Conservation (phyloP, 2,113 vertebrate species). For the Acrocephalus kingi region DNA sequence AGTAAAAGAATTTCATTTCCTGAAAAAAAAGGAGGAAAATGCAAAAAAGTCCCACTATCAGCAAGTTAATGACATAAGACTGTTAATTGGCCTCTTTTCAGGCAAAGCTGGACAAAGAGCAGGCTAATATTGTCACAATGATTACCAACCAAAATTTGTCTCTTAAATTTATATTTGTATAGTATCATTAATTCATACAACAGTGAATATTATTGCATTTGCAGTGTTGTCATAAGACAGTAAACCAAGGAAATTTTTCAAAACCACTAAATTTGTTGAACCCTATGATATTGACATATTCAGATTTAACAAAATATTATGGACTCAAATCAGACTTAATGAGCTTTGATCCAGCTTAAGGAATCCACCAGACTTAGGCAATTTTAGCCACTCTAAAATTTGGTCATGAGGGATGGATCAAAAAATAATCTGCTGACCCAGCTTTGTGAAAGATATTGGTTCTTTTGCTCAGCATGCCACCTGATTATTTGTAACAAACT, state of each 20-base stretch:
- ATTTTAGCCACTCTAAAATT: background rate
- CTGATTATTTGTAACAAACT: background rate
- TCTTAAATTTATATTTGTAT: background rate
- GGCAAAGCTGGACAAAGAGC: background rate
- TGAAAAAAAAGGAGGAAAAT: background rate
- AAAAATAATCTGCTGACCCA: background rate
- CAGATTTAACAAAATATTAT: background rate
- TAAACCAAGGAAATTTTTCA: background rate
- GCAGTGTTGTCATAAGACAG: background rate
- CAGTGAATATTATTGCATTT: background rate
- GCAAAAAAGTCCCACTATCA: background rate
- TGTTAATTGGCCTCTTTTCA: background rate
- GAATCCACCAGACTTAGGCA: background rate
- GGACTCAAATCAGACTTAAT: background rate
- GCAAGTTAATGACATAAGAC: background rate
- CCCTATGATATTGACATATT: background rate
- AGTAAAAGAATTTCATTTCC: background rate
- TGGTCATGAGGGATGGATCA: accelerated
- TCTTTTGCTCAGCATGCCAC: background rate
- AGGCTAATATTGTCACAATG: background rate
- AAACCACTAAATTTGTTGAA: background rate
- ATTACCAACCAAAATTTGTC: background rate
- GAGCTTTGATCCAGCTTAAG: background rate
- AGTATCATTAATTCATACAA: background rate
- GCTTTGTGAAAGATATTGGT: background rate